phyloP scores from a whole-genome alignment of 2,888 invertebrate genomes.

The Polyommatus iphigenia region DNA sequence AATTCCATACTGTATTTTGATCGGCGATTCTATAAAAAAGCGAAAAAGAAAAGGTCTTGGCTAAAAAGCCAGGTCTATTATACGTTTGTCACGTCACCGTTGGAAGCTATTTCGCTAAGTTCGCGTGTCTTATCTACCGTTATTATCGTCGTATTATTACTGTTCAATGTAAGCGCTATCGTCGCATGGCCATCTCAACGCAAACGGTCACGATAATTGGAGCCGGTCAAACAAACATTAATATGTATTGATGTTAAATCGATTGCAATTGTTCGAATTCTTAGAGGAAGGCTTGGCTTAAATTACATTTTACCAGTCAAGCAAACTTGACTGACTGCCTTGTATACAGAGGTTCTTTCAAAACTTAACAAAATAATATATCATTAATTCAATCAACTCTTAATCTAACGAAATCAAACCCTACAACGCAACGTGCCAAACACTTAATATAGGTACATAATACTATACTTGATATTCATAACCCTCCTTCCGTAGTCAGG shows the following conservation, averaged over 20 bases:
- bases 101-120: conserved; percentile 41
- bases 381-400: too few species aligned
- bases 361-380: too few species aligned
- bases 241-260: conserved; percentile 42
- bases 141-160: conserved; percentile 40
- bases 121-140: conserved; percentile 43
- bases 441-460: too few species aligned
- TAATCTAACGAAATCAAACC: too few species aligned
- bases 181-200: conserved; percentile 44
- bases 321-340: too few species aligned
- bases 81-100: conserved; percentile 22
- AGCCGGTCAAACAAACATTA: conserved; percentile 55
- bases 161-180: conserved; percentile 40
- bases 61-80: neutral
- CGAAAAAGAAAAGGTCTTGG: too few species aligned
- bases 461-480: neutral
- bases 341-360: too few species aligned
- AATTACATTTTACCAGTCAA: neutral
- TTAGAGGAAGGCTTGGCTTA: neutral
- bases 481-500: neutral
- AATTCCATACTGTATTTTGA: too few species aligned
- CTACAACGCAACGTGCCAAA: too few species aligned
- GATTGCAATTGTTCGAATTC: conserved; percentile 35
- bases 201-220: conserved; percentile 56
- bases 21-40: too few species aligned